Conservation (phyloP, 1,140 invertebrate genomes). For the Aphaenogaster floridana region DNA sequence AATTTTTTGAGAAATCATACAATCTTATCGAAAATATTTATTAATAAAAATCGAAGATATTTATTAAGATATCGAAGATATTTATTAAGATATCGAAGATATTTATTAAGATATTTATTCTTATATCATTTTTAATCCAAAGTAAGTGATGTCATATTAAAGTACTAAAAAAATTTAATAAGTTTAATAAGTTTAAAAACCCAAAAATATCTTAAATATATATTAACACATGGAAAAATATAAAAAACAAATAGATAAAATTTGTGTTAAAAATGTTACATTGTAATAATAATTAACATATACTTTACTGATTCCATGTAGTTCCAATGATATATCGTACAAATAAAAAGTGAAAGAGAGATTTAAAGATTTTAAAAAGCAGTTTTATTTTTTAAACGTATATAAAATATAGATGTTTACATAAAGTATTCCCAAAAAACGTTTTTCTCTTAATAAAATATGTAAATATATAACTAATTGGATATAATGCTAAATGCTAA, state of each 20-base stretch:
- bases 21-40: no score
- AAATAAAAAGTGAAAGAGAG: neutral
- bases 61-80: neutral
- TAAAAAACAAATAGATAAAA: neutral
- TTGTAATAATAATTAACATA: neutral
- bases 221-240: neutral
- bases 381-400: neutral
- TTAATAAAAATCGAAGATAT: no score
- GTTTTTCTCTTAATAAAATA: neutral
- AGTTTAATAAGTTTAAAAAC: no score
- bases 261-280: neutral
- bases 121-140: neutral
- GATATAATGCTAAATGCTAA: neutral
- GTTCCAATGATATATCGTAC: neutral
- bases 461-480: neutral
- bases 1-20: no score
- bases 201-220: neutral
- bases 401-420: neutral
- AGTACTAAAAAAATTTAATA: no score
- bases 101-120: neutral
- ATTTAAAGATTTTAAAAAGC: neutral
- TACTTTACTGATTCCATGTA: neutral
- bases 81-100: no score
- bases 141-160: neutral
- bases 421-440: neutral